A percentile compares a stretch with the other conserved stretches of the same genome.
These are phyloP conservation scores for Phalloptychus januarius DNA, from an alignment of 2,797 vertebrate genomes.

Conservation along the genomic window DNA sequence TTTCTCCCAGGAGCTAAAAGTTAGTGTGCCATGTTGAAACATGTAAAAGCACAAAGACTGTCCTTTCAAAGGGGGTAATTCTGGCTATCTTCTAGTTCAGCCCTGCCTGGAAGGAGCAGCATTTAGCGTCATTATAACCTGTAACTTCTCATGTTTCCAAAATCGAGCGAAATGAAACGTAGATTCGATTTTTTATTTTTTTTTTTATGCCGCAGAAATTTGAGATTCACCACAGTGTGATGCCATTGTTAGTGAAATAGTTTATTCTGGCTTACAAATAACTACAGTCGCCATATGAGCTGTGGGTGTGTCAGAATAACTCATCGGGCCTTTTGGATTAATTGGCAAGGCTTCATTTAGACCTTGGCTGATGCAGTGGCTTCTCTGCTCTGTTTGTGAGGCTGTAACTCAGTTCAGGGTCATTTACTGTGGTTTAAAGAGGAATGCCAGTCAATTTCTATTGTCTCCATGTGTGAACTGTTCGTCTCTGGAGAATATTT, in stretches of 20 bases:
- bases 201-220: conserved; percentile 21
- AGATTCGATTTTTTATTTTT: conserved; percentile 1
- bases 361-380: conserved; percentile 5
- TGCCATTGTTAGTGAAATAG: conserved; percentile 29
- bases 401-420: not conserved
- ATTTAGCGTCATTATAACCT: conserved; percentile 35
- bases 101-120: conserved; percentile 58
- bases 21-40: conserved; percentile 35
- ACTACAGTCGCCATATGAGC: conserved; percentile 2
- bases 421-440: not conserved
- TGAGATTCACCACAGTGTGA: conserved; percentile 22
- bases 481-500: not conserved
- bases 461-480: not conserved
- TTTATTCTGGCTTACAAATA: conserved; percentile 34
- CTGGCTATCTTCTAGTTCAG: conserved; percentile 48
- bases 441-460: not conserved
- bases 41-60: conserved; percentile 45
- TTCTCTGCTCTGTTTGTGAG: not conserved
- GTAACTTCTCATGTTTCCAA: conserved; percentile 53
- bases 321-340: not conserved
- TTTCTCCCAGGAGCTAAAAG: conserved; percentile 37
- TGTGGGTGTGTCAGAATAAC: conserved; percentile 14
- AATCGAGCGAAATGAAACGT: conserved; percentile 1
- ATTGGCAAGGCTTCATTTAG: conserved; percentile 1
- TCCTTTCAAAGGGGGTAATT: conserved; percentile 59